These are phyloP conservation scores for Bombyx mandarina DNA, from an alignment of 1,140 invertebrate species.

Conservation along the genomic window DNA sequence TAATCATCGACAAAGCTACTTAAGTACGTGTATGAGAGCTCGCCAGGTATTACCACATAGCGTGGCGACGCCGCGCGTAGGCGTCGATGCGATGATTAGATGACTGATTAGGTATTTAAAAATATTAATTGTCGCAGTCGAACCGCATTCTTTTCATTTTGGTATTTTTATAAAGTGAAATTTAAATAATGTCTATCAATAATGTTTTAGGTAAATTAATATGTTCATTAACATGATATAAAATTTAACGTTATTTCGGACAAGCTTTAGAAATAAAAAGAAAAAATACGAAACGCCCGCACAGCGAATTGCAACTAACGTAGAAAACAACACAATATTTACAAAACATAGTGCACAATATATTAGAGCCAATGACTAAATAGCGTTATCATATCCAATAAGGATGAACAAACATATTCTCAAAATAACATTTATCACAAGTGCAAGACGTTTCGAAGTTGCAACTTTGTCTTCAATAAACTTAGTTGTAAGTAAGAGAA, in stretches of 20 bases:
- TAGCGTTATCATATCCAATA: slow-evolving; percentile 21
- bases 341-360: too few relatives aligned
- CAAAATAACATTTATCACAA: slow-evolving; percentile 42
- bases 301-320: too few relatives aligned
- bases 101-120: slow-evolving; percentile 65
- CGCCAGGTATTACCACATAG: slow-evolving; percentile 35
- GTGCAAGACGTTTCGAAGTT: slow-evolving; percentile 22
- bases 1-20: too few relatives aligned
- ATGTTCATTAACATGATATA: too few relatives aligned
- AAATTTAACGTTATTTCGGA: too few relatives aligned
- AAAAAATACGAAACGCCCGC: too few relatives aligned
- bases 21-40: slow-evolving; percentile 11
- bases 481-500: slow-evolving; percentile 26
- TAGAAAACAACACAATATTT: too few relatives aligned
- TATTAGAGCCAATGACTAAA: slow-evolving; percentile 3
- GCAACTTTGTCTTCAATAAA: slow-evolving; percentile 48
- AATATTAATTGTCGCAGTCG: slow-evolving; percentile 49
- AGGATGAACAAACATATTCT: slow-evolving; percentile 18
- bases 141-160: slow-evolving; percentile 16
- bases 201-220: not conserved
- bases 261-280: too few relatives aligned
- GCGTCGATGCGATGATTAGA: slow-evolving; percentile 39
- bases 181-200: slow-evolving; percentile 1
- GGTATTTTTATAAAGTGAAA: slow-evolving; percentile 38
- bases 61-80: slow-evolving; percentile 50